A percentile compares a stretch with the other conserved stretches of the same genome.
phyloP scores from a whole-genome alignment of 2,113 vertebrate species.

The Thermophis baileyi region DNA sequence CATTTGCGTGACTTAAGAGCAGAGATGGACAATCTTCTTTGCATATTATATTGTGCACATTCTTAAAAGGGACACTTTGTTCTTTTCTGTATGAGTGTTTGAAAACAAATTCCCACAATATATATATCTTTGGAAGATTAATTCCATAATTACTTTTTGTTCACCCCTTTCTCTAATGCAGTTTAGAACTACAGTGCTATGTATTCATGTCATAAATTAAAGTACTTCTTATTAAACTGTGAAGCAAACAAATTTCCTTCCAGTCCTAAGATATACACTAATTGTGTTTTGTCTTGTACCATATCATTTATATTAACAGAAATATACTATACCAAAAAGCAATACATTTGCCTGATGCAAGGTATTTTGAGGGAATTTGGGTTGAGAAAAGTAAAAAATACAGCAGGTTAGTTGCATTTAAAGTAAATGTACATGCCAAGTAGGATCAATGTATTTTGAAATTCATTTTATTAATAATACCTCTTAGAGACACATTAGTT shows the following conservation, averaged over 20 bases:
- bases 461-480: not conserved
- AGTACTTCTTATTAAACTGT: not conserved
- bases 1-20: not conserved
- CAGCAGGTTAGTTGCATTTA: not conserved
- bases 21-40: not conserved
- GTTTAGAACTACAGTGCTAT: not conserved
- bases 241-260: not conserved
- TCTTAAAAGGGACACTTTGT: not conserved
- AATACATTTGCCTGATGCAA: not conserved
- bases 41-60: not conserved
- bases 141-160: not conserved
- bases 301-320: not conserved
- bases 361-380: not conserved
- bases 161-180: not conserved
- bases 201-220: not conserved
- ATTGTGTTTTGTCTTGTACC: not conserved
- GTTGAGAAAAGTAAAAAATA: not conserved
- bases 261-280: not conserved
- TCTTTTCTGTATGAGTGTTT: not conserved
- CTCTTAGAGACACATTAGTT: not conserved
- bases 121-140: not conserved
- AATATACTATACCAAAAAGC: not conserved
- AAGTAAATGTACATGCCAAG: not conserved
- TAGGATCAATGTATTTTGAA: not conserved
- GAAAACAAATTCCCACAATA: not conserved